A percentile compares a stretch with the other conserved stretches of the same genome.
Evolutionary conservation across 2,113 vertebrate species (phyloP).

Genomic region (Hymenochirus boettgeri): DNA sequence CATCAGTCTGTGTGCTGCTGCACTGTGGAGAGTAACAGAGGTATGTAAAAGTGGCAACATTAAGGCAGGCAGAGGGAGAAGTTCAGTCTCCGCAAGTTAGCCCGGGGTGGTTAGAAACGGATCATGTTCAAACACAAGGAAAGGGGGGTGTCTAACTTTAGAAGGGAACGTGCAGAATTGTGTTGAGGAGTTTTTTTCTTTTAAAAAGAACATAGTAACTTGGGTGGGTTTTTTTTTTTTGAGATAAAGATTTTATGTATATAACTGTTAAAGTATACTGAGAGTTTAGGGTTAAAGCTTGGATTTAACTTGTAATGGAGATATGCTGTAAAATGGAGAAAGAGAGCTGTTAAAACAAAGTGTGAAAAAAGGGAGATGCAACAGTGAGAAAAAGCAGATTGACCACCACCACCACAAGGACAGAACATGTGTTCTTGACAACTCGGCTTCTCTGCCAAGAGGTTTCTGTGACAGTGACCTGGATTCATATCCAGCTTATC

Average conservation of each 20-base stretch:
- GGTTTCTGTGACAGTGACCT: constrained; percentile 48
- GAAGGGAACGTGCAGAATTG: constrained; percentile 41
- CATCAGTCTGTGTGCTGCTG: not conserved
- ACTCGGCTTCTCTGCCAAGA: constrained; percentile 59
- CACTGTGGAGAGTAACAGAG: constrained; percentile 1
- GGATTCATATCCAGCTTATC: constrained; percentile 44
- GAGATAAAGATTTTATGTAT: too few species aligned
- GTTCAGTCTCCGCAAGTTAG: not conserved
- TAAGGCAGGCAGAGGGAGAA: constrained; percentile 10
- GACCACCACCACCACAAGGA: constrained; percentile 45
- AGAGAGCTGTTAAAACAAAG: too few species aligned
- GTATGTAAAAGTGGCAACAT: constrained; percentile 54
- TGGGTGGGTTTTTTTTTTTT: too few species aligned
- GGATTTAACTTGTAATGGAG: not conserved
- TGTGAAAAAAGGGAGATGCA: not conserved
- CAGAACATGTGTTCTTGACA: constrained; percentile 66
- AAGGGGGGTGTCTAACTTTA: constrained; percentile 53
- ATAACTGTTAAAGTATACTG: too few species aligned
- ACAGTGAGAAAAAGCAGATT: constrained; percentile 21
- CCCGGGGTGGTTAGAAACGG: not conserved
- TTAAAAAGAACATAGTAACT: too few species aligned
- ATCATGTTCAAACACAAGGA: constrained; percentile 44
- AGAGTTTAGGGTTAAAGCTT: not conserved
- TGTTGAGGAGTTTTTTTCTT: too few species aligned
- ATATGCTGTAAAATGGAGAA: not conserved